phyloP scores from a whole-genome alignment of 2,888 invertebrate genomes.

The Drosophila maculinotata region DNA sequence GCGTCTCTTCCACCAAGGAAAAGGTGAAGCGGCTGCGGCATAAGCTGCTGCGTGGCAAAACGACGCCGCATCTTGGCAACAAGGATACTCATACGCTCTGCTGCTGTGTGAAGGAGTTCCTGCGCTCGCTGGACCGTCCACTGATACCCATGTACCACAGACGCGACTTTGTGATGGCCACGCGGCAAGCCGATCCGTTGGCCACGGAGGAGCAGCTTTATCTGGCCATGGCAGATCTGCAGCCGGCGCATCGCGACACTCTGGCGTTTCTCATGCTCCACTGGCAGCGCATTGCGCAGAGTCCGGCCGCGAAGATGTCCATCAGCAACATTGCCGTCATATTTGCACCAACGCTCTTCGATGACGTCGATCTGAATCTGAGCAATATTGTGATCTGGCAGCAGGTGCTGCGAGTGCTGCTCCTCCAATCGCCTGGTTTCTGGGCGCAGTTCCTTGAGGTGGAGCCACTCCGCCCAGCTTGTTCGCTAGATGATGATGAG shows the following conservation, averaged over 20 bases:
- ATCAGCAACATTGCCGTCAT: constrained; percentile 62
- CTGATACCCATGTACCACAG: constrained; percentile 59
- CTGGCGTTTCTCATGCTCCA: constrained; percentile 67
- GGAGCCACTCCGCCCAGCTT: constrained; percentile 37
- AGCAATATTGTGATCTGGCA: constrained; percentile 65
- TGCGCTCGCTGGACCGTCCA: constrained; percentile 56
- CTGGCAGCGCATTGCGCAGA: constrained; percentile 69
- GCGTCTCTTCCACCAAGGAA: constrained; percentile 65
- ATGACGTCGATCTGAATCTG: constrained; percentile 62
- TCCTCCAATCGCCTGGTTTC: constrained; percentile 49
- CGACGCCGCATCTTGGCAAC: constrained; percentile 60
- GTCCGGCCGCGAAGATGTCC: constrained; percentile 63
- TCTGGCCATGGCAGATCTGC: constrained; percentile 45
- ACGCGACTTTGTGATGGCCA: constrained; percentile 52
- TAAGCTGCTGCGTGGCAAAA: constrained; percentile 65
- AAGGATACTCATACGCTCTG: constrained; percentile 68
- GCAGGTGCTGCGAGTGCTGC: constrained; percentile 47
- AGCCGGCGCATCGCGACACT: constrained; percentile 63
- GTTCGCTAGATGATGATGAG: constrained; percentile 43
- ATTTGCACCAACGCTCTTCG: constrained; percentile 67
- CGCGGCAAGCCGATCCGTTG: constrained; percentile 40
- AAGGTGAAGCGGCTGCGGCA: constrained; percentile 66
- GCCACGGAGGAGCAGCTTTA: constrained; percentile 57
- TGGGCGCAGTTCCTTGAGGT: constrained; percentile 68
- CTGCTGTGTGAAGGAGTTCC: constrained; percentile 67